phyloP scores from a whole-genome alignment of 2,888 invertebrate species.

The Drosophila mettleri region DNA sequence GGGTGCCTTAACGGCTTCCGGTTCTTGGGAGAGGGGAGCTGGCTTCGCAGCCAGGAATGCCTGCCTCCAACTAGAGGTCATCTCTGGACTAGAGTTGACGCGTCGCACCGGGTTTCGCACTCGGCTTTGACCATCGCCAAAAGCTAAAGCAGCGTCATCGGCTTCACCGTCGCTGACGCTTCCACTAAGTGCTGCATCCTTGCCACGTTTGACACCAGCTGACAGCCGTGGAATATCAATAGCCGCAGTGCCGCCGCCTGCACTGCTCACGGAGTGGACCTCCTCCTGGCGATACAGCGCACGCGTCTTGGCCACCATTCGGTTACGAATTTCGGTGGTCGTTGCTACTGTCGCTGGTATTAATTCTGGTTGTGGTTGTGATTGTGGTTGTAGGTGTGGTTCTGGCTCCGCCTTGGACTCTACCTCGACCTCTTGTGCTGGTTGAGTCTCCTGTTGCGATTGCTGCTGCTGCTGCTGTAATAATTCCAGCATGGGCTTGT shows the following conservation, averaged over 20 bases:
- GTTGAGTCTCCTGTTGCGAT: conserved; percentile 22
- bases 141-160: conserved; percentile 85
- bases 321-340: conserved; percentile 51
- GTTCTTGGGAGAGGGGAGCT: conserved; percentile 83
- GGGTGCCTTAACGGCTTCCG: conserved; percentile 25
- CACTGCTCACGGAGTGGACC: conserved; percentile 69
- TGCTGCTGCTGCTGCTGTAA: conserved; percentile 25
- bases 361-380: conserved; percentile 13
- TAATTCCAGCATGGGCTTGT: conserved; percentile 66
- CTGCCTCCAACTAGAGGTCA: conserved; percentile 94
- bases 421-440: neutral
- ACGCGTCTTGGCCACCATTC: conserved; percentile 73
- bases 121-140: conserved; percentile 84
- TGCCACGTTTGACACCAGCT: conserved; percentile 71
- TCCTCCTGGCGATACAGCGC: conserved; percentile 84
- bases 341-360: conserved; percentile 22
- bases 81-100: conserved; percentile 96
- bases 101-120: conserved; percentile 93
- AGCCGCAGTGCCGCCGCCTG: conserved; percentile 86
- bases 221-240: conserved; percentile 88
- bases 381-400: conserved; percentile 5
- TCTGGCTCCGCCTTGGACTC: conserved; percentile 12
- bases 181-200: conserved; percentile 81
- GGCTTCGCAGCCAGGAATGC: conserved; percentile 86
- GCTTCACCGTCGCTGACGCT: conserved; percentile 85